phyloP scores from a whole-genome alignment of 2,888 invertebrate species.

The Stenodera caucasica region DNA sequence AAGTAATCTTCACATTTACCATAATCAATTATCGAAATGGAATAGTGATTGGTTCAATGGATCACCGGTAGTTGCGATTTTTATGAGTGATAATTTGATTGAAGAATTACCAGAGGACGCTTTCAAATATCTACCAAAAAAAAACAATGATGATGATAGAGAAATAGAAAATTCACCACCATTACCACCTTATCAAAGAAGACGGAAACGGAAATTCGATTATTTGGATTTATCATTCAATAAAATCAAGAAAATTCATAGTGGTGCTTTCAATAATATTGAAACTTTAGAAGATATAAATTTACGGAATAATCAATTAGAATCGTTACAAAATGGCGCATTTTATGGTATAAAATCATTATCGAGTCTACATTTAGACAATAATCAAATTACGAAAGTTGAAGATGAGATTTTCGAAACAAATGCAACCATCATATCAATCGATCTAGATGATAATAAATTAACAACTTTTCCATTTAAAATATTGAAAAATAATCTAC shows the following conservation, averaged over 20 bases:
- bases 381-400: background rate
- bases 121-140: constrained; percentile 25
- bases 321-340: constrained; percentile 1
- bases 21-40: constrained; percentile 35
- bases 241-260: background rate
- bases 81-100: constrained; percentile 11
- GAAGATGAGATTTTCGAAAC: background rate
- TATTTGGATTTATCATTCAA: background rate
- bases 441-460: constrained; percentile 3
- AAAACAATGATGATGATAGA: no score
- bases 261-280: background rate
- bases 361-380: constrained; percentile 4
- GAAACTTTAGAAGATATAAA: background rate
- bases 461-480: background rate
- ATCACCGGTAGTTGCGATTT: constrained; percentile 24
- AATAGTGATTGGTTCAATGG: constrained; percentile 37
- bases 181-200: background rate
- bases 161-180: no score
- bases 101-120: constrained; percentile 31
- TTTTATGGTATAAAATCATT: constrained; percentile 7
- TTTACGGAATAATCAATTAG: constrained; percentile 1
- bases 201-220: background rate
- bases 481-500: background rate
- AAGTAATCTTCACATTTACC: constrained; percentile 34
- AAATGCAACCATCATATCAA: background rate